Base-by-base conservation (phyloP, 2,113 vertebrate species). In the Tichodroma muraria region DNA sequence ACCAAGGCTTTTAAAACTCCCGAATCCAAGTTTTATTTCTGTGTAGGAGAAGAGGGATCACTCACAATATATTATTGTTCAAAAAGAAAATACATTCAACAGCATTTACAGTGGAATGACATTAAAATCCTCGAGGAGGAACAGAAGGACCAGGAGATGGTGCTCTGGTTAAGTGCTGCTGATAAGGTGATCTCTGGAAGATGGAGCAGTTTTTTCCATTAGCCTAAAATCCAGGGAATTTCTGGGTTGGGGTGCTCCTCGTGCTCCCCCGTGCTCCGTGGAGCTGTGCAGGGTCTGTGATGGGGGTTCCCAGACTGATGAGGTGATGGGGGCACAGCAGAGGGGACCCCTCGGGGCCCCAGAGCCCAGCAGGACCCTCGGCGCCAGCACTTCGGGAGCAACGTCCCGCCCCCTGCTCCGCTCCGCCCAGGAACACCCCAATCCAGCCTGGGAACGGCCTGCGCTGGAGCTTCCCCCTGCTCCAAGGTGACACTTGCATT, bases 81-180 rank as follows among this genome's bases (percentile, higher is more conserved):
- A 15, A 72, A 96, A 96, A 94, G 86, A 94, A 89, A 95, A 89
- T 96, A 97, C 95, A 96, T 95, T 96, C 71, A 92, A 91, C 90
- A 91, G 93, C 97, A 92, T 96, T 96, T 96, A 97, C 95, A 97
- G 94, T 70, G 88, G 93, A 93, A 94, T 91, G 95, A 96, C 88
- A 90, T 92, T 89, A 91, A 95, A 96, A 95, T 64, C 85, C 82
- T 80, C 42, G 2, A 27, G 45, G 53, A 82, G 37, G 68, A 76
- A 91, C 3, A 76, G 92, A 82, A 89, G 81, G 91, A 85, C 56
- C 71, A 90, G 83, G 90, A 94, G 92, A 64, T 80, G 75, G 90
- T 75, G 93, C 88, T 95, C 91, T 65, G 87, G 28, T 57, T 17
- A 91, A 91, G 89, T 33, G 85, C 54, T 80, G 93, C 53, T 4